These are phyloP conservation scores for Zaprionus taronus DNA, from an alignment of 1,140 invertebrate genomes.

Conservation along the genomic window DNA sequence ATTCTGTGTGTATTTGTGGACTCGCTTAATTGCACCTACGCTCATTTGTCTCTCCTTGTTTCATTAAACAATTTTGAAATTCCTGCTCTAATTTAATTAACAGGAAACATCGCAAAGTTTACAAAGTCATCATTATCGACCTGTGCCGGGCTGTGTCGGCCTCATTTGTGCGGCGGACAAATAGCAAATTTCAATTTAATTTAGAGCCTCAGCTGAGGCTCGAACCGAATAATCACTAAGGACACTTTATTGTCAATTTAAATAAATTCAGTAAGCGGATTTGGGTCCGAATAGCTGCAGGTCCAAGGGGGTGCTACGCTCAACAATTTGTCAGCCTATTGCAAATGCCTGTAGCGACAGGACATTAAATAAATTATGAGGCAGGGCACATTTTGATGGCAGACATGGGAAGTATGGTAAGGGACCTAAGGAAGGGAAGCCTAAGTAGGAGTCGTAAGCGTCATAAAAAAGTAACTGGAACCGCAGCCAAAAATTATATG, in stretches of 20 bases:
- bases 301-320: slow-evolving; percentile 15
- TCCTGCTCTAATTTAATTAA: neutral
- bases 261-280: slow-evolving; percentile 40
- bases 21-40: neutral
- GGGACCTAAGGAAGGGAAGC: neutral
- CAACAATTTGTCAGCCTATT: slow-evolving; percentile 27
- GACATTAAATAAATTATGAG: slow-evolving; percentile 35
- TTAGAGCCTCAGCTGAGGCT: neutral
- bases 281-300: slow-evolving; percentile 18
- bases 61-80: neutral
- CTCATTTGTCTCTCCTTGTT: neutral
- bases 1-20: neutral
- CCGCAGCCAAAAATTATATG: slow-evolving; percentile 14
- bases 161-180: neutral
- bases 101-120: neutral
- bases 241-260: slow-evolving; percentile 22
- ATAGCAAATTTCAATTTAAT: slow-evolving; percentile 26
- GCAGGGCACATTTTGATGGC: slow-evolving; percentile 1
- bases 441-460: neutral
- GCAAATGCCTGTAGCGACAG: slow-evolving; percentile 24
- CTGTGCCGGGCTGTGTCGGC: neutral
- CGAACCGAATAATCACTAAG: neutral
- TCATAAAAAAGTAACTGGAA: slow-evolving; percentile 11
- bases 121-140: neutral
- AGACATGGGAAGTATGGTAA: neutral